Evolutionary conservation across 2,888 invertebrate species (phyloP), one percentile per base, ranked within the genome.

Genomic region (Conus canariensis): DNA sequence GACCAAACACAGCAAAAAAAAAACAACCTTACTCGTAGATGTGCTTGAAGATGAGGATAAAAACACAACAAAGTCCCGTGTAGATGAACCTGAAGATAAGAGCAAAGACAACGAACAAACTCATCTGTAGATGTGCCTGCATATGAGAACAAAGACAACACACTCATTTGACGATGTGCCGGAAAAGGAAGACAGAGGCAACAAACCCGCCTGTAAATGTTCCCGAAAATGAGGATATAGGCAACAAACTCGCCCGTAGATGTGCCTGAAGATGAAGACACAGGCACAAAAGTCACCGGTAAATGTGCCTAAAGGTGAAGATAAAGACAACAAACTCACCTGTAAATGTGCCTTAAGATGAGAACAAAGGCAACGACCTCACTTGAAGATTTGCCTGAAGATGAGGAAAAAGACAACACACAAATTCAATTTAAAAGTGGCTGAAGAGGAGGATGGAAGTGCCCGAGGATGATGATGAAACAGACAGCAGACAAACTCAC

Each of bases 311-410:
- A 16, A 64, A 16, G n/a, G 60, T 19, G 22, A 85, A 7, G 19
- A 64, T 4, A 64, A 64, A 64, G 60, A 3, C 10, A 10, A 64
- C 60, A 10, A 64, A 30, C 83, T 59, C 80, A 92, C 92, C 85
- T 88, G 91, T 91, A 92, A 59, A 95, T 95, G 88, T 93, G 93
- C 59, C 90, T 87, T 90, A 95, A 94, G 77, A 95, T 94, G 56
- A 93, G 91, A 25, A 94, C 77, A 92, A 94, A 94, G 90, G 16
- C 10, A 64, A 64, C 60, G 12, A 64, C 12, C 60, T 64, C 60
- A 64, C 60, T 16, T 64, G 60, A 1, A 14, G 60, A 64, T 16
- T 10, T 64, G 60, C 60, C 60, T 64, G 60, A 64, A 16, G n/a
- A n/a, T 19, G 22, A 85, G 9, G 19, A 64, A 64, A 64, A 10